Conservation (phyloP, 1,140 invertebrate genomes). For the Akabosia matsudoensis region DNA sequence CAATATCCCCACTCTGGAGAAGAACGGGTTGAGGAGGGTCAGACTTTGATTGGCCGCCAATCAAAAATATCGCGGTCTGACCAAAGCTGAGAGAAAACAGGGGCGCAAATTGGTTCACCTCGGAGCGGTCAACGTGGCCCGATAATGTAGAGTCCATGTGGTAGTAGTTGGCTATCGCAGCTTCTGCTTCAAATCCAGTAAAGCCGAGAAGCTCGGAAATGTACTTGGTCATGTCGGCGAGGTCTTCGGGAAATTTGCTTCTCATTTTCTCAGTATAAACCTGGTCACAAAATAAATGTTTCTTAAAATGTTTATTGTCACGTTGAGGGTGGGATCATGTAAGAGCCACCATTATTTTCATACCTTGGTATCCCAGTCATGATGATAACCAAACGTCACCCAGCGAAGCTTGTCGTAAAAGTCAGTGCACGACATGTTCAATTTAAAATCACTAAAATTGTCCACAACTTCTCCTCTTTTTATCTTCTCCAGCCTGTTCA, state of each 20-base stretch:
- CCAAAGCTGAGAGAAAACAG: constrained; percentile 88
- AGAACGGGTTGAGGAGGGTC: constrained; percentile 65
- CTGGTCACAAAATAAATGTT: constrained; percentile 50
- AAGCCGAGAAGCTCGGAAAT: constrained; percentile 64
- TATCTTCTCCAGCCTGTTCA: constrained; percentile 18
- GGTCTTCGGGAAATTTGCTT: constrained; percentile 67
- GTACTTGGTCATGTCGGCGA: constrained; percentile 61
- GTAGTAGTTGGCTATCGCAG: constrained; percentile 93
- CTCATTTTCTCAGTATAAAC: constrained; percentile 66
- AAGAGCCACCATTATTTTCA: background rate
- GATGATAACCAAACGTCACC: constrained; percentile 90
- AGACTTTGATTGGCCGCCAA: constrained; percentile 67
- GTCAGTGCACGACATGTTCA: constrained; percentile 6
- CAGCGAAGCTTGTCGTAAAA: constrained; percentile 71
- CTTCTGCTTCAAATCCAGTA: constrained; percentile 69
- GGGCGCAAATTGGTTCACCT: constrained; percentile 75
- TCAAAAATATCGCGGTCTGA: constrained; percentile 77
- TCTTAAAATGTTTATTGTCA: constrained; percentile 3
- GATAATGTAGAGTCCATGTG: constrained; percentile 83
- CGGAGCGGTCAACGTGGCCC: constrained; percentile 89
- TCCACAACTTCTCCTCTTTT: background rate
- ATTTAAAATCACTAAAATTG: background rate
- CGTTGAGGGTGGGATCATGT: too few species aligned
- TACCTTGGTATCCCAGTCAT: constrained; percentile 89
- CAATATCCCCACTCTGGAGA: constrained; percentile 73